A percentile compares a stretch with the other conserved stretches of the same genome.
Conservation (phyloP, 2,797 vertebrate species). For the Danio tinwini region DNA sequence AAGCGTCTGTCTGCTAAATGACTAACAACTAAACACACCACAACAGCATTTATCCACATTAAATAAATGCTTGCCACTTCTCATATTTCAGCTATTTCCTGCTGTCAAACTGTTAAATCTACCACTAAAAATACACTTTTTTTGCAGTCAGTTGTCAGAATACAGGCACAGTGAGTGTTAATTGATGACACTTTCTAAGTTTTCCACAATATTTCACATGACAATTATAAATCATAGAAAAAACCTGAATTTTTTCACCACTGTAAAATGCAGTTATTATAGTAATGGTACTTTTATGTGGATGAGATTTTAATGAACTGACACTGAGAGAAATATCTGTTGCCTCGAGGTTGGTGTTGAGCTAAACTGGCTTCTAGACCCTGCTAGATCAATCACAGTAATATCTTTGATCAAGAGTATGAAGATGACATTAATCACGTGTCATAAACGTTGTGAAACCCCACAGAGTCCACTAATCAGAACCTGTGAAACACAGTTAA, state of each 20-base stretch:
- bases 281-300: slow-evolving; percentile 3
- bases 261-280: slow-evolving; percentile 1
- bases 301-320: slow-evolving; percentile 17
- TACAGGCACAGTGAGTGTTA: background rate
- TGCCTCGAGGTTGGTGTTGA: background rate
- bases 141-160: background rate
- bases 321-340: background rate
- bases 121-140: background rate
- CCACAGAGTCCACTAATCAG: slow-evolving; percentile 37
- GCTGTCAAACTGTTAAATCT: slow-evolving; percentile 12
- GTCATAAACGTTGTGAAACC: slow-evolving; percentile 40
- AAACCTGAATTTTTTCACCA: background rate
- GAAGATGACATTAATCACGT: slow-evolving; percentile 39
- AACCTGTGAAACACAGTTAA: slow-evolving; percentile 38
- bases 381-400: slow-evolving; percentile 1
- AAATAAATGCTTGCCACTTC: background rate
- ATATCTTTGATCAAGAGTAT: slow-evolving; percentile 31
- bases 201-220: background rate
- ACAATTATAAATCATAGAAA: background rate
- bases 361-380: slow-evolving; percentile 15
- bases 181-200: background rate
- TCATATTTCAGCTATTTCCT: slow-evolving; percentile 2
- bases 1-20: slow-evolving; percentile 20
- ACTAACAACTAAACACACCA: background rate
- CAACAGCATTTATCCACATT: slow-evolving; percentile 3